Percentiles rank a stretch among this genome's conserved stretches.
Conservation (phyloP, 2,888 invertebrate genomes). For the Euspilapteryx auroguttella region DNA sequence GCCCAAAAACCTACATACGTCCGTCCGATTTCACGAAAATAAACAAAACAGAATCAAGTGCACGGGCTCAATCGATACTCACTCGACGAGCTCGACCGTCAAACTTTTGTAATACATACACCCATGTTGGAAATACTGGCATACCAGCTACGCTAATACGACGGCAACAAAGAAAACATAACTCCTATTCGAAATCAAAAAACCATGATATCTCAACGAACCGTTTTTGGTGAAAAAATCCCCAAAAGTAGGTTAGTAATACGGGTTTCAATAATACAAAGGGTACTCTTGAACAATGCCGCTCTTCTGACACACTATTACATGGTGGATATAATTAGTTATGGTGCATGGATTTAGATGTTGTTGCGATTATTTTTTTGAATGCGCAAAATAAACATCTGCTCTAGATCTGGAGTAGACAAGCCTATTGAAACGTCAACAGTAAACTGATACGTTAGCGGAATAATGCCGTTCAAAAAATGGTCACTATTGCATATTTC, state of each 20-base stretch:
- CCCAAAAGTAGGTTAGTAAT: slow-evolving; percentile 61
- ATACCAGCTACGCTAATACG: slow-evolving; percentile 23
- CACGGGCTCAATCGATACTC: slow-evolving; percentile 42
- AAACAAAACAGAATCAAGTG: slow-evolving; percentile 30
- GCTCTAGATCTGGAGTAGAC: slow-evolving; percentile 45
- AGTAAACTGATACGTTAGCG: slow-evolving; percentile 44
- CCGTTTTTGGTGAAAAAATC: slow-evolving; percentile 39
- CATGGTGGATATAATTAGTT: slow-evolving; percentile 59
- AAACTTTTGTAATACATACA: slow-evolving; percentile 44
- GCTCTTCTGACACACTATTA: slow-evolving; percentile 35
- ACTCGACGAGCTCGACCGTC: slow-evolving; percentile 29
- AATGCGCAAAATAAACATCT: slow-evolving; percentile 53
- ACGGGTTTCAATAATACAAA: slow-evolving; percentile 36
- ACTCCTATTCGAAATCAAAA: slow-evolving; percentile 44
- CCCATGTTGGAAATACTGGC: slow-evolving; percentile 1
- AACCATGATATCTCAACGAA: slow-evolving; percentile 43
- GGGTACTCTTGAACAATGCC: slow-evolving; percentile 31
- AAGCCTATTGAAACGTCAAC: slow-evolving; percentile 52
- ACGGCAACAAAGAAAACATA: slow-evolving; percentile 44
- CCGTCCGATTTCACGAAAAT: slow-evolving; percentile 39
- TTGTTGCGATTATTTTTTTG: slow-evolving; percentile 54
- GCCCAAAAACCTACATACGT: slow-evolving; percentile 52
- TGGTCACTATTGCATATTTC: slow-evolving; percentile 25
- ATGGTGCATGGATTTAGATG: slow-evolving; percentile 61
- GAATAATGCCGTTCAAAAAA: slow-evolving; percentile 42